A percentile compares a stretch with the other conserved stretches of the same genome.
Evolutionary conservation across 2,888 invertebrate genomes (phyloP).

Genomic region (Netelia fuscicornis): DNA sequence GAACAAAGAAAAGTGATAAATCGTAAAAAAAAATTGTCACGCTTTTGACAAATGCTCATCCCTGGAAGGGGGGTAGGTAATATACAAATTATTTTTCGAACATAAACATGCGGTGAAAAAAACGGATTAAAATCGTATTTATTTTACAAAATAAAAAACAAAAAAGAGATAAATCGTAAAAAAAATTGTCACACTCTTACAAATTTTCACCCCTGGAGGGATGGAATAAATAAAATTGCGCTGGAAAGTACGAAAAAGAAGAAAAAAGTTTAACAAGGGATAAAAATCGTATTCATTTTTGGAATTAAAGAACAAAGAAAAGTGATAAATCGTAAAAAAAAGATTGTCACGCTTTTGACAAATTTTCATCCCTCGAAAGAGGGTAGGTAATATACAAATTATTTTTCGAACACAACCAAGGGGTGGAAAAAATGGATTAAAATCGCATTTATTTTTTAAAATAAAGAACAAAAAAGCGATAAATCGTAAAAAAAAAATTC

Average conservation of each 20-base stretch:
- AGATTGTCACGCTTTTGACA: background rate
- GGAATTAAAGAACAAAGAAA: background rate
- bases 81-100: too few species aligned
- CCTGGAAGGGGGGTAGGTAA: too few species aligned
- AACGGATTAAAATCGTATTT: background rate
- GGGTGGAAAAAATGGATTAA: background rate
- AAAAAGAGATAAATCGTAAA: background rate
- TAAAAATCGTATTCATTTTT: background rate
- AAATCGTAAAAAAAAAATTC: background rate
- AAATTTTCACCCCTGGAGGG: background rate
- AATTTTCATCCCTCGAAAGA: background rate
- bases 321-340: background rate
- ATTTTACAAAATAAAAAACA: background rate
- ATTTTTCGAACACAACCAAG: too few species aligned
- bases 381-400: background rate
- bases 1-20: background rate
- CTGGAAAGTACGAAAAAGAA: too few species aligned
- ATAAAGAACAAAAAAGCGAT: background rate
- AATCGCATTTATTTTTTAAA: background rate
- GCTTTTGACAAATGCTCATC: background rate
- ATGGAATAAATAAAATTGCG: too few species aligned
- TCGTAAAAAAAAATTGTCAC: background rate
- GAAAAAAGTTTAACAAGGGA: background rate
- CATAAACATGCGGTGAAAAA: too few species aligned
- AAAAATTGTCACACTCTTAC: background rate